phyloP scores from a whole-genome alignment of 2,113 vertebrate species.

The Miniopterus natalensis region DNA sequence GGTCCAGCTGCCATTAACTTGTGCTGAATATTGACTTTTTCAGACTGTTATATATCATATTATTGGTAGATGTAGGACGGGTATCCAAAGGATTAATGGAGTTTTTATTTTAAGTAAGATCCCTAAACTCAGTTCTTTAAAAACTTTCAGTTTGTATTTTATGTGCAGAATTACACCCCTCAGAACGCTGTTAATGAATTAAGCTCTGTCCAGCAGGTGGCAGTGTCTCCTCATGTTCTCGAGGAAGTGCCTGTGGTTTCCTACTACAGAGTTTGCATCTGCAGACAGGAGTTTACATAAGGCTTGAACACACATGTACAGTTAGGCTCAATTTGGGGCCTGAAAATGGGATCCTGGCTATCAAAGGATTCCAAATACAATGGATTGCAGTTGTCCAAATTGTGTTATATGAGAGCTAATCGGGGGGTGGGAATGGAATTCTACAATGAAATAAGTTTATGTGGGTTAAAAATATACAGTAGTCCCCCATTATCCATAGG shows the following conservation, averaged over 20 bases:
- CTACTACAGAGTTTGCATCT: rapidly evolving
- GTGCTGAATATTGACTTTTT: background rate
- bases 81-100: background rate
- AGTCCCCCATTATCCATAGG: too few species aligned
- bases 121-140: background rate
- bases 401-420: background rate
- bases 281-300: background rate
- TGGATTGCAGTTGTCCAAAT: background rate
- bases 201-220: slow-evolving; percentile 86
- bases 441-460: background rate
- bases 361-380: background rate
- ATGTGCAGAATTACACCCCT: background rate
- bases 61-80: background rate
- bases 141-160: background rate
- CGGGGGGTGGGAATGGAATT: background rate
- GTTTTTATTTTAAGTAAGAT: slow-evolving; percentile 10
- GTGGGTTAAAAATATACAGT: background rate
- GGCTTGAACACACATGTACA: slow-evolving; percentile 40
- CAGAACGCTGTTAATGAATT: background rate
- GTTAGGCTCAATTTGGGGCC: background rate
- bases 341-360: slow-evolving; percentile 57
- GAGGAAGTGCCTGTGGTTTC: background rate
- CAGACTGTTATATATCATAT: background rate
- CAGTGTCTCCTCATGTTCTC: slow-evolving; percentile 74
- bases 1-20: background rate